phyloP scores from a whole-genome alignment of 1,140 invertebrate species.

The Leptonema lineaticorne region DNA sequence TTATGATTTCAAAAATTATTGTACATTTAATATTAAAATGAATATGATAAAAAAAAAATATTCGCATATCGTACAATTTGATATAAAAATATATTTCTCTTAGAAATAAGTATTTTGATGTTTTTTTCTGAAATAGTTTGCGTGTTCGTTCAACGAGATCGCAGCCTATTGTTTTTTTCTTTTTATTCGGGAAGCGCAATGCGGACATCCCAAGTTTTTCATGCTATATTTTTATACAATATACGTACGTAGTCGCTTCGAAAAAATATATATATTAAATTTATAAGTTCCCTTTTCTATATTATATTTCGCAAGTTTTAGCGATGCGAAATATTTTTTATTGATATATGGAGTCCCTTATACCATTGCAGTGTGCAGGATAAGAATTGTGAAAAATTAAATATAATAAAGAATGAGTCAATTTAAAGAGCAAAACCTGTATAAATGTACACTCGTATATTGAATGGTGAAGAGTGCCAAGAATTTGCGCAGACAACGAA shows the following conservation, averaged over 20 bases:
- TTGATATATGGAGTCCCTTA: no score
- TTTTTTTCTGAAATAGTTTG: background rate
- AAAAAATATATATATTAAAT: no score
- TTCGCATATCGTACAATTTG: background rate
- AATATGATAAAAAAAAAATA: background rate
- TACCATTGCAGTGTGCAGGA: no score
- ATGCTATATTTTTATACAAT: background rate
- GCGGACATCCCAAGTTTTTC: conserved; percentile 11
- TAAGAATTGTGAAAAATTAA: no score
- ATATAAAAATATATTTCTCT: background rate
- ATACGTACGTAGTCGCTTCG: background rate
- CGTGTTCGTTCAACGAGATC: no score
- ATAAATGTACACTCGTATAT: background rate
- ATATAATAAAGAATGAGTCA: no score
- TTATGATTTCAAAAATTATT: no score
- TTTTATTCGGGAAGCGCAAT: conserved; percentile 4
- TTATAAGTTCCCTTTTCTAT: no score
- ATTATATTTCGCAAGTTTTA: no score
- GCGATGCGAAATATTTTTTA: no score
- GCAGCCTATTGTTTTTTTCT: background rate
- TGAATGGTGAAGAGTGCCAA: background rate
- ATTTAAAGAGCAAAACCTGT: no score
- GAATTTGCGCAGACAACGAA: background rate
- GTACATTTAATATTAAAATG: no score
- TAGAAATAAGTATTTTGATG: background rate